Conservation (phyloP, 2,797 vertebrate genomes). For the Mus minutoides region DNA sequence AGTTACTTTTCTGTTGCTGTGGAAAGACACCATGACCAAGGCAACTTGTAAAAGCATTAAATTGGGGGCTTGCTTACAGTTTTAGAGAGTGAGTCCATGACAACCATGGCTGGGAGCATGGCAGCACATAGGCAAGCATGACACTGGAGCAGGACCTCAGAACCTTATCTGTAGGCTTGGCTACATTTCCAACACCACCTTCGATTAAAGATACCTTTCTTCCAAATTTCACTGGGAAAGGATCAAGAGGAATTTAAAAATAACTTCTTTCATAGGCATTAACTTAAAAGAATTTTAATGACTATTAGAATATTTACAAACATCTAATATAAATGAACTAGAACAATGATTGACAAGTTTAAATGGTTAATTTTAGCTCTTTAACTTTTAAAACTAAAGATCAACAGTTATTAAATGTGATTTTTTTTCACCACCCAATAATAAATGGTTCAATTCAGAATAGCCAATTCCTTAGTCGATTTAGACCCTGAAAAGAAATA, state of each 20-base stretch:
- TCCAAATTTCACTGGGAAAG: constrained; percentile 46
- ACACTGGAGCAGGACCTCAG: background rate
- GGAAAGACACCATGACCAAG: background rate
- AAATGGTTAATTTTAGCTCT: constrained; percentile 17
- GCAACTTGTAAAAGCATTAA: background rate
- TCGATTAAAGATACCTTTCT: constrained; percentile 30
- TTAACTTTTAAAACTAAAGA: constrained; percentile 47
- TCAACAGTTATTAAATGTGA: constrained; percentile 38
- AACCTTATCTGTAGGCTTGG: background rate
- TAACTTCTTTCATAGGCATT: background rate
- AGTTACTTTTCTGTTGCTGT: background rate
- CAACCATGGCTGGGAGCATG: background rate
- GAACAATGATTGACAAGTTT: constrained; percentile 1
- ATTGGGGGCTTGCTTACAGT: background rate
- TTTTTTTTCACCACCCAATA: background rate
- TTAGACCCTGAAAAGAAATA: background rate
- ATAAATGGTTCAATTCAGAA: constrained; percentile 53
- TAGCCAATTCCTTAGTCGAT: constrained; percentile 49
- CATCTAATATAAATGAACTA: constrained; percentile 21
- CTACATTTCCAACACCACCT: background rate
- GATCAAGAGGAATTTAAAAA: constrained; percentile 37
- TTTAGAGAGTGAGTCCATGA: background rate
- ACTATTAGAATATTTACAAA: constrained; percentile 59
- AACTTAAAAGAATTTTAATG: constrained; percentile 56
- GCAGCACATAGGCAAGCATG: background rate